Base-by-base conservation (phyloP, 2,888 invertebrate species). In the Cheiracanthium punctorium region DNA sequence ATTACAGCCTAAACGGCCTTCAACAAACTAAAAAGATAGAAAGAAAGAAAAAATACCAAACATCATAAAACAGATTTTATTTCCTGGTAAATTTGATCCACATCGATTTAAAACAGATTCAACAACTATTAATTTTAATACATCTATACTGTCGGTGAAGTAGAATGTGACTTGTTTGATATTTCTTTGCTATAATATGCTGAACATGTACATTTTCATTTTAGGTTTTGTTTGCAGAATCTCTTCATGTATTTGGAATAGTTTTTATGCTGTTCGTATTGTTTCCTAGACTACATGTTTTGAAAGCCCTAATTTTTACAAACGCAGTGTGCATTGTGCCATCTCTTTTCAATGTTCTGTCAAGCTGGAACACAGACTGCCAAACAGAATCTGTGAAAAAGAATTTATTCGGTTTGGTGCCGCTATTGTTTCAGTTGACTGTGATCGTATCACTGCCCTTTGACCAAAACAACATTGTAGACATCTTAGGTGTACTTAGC, bases 241-340 rank as follows among this genome's bases (percentile, higher is more conserved):
- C 96, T 1, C 93, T 96, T 73, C 97, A 98, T 91, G 95, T 96
- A 0, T 93, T 96, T 82, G 99, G 99, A 37, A 92, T 97, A 89
- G 96, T 95, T 0, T 91, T 98, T 58, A 93, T 99, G 89, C 95
- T 97, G 90, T 97, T 97, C 91, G 94, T 95, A 88, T 95, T 98
- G 70, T 93, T 99, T 73, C 98, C 99, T 0, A 95, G 97, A 91
- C 92, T 98, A 89, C 98, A 99, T 92, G 96, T 97, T 5, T 95
- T 98, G 80, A 96, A 97, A 92, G 98, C 97, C 64, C 96, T 97
- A 48, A 98, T 98, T 97, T 93, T 99, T 89, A 98, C 98, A 32
- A 98, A 98, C 92, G 98, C 98, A 90, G 94, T 98, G 79, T 98
- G 98, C 91, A 95, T 98, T 90, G 93, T 98, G 64, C 99, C 99